These are phyloP conservation scores for Pipistrellus pygmaeus DNA, from an alignment of 2,797 vertebrate species.

Conservation along the genomic window DNA sequence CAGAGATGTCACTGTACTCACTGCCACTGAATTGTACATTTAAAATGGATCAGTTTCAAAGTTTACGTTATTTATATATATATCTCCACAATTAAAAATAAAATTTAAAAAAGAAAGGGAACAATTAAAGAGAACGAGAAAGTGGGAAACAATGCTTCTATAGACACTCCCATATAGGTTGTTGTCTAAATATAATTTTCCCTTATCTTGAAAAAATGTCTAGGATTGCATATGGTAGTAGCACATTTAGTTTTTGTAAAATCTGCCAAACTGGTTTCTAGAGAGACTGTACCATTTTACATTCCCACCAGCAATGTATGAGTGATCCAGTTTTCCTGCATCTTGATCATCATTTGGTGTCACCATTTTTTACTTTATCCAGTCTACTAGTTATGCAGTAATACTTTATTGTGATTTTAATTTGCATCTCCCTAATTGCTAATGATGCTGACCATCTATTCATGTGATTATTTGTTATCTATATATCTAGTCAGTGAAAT, in stretches of 20 bases:
- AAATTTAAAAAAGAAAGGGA: not conserved
- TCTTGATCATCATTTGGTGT: slow-evolving; percentile 7
- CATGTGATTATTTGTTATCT: not conserved
- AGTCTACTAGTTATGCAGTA: not conserved
- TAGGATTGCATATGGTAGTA: slow-evolving; percentile 7
- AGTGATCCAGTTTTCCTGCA: not conserved
- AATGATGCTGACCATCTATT: not conserved
- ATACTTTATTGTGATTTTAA: slow-evolving; percentile 35
- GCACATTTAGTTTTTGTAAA: not conserved
- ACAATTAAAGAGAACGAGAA: not conserved
- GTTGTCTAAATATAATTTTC: slow-evolving; percentile 36
- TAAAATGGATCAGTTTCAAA: not conserved
- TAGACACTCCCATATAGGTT: not conserved
- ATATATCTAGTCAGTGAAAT: not conserved
- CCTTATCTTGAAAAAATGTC: slow-evolving; percentile 23
- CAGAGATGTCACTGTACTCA: not conserved
- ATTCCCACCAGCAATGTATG: not conserved
- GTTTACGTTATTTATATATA: not conserved
- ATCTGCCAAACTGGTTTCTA: not conserved
- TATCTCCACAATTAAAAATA: not conserved
- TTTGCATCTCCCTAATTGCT: not conserved
- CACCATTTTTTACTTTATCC: slow-evolving; percentile 35
- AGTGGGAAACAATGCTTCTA: not conserved
- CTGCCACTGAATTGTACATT: not conserved
- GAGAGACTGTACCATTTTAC: not conserved